Evolutionary conservation across 2,113 vertebrate species (phyloP).

Genomic region (Caranx melampygus): DNA sequence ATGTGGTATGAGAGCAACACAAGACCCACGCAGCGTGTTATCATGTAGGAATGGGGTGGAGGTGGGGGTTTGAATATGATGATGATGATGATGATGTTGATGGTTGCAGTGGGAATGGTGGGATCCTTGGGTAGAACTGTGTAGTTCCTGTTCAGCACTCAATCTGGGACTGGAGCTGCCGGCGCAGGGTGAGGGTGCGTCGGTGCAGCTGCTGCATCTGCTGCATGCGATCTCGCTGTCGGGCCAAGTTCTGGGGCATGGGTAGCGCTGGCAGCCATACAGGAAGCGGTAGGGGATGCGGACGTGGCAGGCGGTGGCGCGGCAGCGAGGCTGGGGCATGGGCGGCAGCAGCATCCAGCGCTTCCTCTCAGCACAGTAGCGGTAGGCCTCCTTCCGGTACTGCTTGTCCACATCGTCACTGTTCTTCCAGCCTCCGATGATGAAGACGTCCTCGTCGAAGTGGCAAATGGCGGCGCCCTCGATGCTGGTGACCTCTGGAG

Average conservation of each 20-base stretch:
- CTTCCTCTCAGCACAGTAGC: conserved; percentile 95
- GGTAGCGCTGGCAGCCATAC: conserved; percentile 95
- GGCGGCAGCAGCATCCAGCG: conserved; percentile 98
- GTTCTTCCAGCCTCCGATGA: conserved; percentile 99
- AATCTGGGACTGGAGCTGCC: conserved; percentile 95
- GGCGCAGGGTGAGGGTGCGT: conserved; percentile 91
- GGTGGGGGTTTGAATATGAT: too few species aligned
- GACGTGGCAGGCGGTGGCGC: conserved; percentile 96
- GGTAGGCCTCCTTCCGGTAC: conserved; percentile 97
- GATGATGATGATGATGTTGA: neutral
- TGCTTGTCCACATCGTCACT: conserved; percentile 98
- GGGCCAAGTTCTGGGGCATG: conserved; percentile 97
- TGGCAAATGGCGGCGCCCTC: conserved; percentile 98
- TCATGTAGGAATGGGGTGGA: neutral
- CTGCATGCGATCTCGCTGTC: conserved; percentile 95
- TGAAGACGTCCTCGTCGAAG: conserved; percentile 95
- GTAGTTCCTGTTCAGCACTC: conserved; percentile 87
- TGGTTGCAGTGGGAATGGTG: conserved; percentile 10
- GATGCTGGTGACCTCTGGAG: conserved; percentile 95
- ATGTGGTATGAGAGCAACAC: conserved; percentile 42
- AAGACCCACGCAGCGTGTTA: conserved; percentile 17
- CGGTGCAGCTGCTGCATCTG: conserved; percentile 99
- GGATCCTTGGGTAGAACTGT: neutral
- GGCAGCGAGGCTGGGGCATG: conserved; percentile 97
- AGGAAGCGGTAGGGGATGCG: conserved; percentile 95